phyloP scores from a whole-genome alignment of 2,888 invertebrate species.

The Apodemia zela region DNA sequence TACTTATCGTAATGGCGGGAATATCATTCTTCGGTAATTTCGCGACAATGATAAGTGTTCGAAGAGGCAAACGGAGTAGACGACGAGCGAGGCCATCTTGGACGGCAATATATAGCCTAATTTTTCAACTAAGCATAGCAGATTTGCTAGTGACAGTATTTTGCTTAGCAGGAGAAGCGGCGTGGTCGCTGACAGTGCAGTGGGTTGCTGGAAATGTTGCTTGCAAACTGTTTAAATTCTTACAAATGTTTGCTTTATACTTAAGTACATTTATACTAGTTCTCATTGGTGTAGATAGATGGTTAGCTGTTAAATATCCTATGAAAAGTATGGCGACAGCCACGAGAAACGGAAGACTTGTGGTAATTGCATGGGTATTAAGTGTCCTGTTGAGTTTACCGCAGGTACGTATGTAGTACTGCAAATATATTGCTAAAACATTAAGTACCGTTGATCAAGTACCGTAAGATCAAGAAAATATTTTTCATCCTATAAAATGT shows the following conservation, averaged over 20 bases:
- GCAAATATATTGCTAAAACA: too few relatives aligned
- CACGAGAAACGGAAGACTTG: too few relatives aligned
- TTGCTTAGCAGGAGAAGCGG: slow-evolving; percentile 89
- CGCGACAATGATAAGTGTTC: slow-evolving; percentile 88
- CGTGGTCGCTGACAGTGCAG: slow-evolving; percentile 89
- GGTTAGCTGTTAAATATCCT: too few relatives aligned
- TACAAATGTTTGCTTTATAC: slow-evolving; percentile 91
- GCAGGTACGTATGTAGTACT: too few relatives aligned
- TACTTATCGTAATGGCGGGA: slow-evolving; percentile 85
- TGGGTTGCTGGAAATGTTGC: slow-evolving; percentile 87
- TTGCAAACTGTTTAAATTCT: slow-evolving; percentile 83
- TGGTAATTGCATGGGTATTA: too few relatives aligned
- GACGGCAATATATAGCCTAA: slow-evolving; percentile 87
- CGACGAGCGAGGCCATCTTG: slow-evolving; percentile 81
- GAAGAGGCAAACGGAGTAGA: slow-evolving; percentile 80
- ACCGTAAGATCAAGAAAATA: too few relatives aligned
- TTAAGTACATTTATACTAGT: slow-evolving; percentile 91
- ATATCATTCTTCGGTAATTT: slow-evolving; percentile 87
- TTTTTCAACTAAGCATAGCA: slow-evolving; percentile 90
- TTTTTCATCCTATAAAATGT: too few relatives aligned
- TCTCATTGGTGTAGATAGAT: slow-evolving; percentile 83
- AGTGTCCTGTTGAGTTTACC: too few relatives aligned
- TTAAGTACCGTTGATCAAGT: too few relatives aligned
- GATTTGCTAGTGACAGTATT: slow-evolving; percentile 90
- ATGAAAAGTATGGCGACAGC: too few relatives aligned